Conservation (phyloP, 2,113 vertebrate genomes). For the Pseudorhombus dupliciocellatus region DNA sequence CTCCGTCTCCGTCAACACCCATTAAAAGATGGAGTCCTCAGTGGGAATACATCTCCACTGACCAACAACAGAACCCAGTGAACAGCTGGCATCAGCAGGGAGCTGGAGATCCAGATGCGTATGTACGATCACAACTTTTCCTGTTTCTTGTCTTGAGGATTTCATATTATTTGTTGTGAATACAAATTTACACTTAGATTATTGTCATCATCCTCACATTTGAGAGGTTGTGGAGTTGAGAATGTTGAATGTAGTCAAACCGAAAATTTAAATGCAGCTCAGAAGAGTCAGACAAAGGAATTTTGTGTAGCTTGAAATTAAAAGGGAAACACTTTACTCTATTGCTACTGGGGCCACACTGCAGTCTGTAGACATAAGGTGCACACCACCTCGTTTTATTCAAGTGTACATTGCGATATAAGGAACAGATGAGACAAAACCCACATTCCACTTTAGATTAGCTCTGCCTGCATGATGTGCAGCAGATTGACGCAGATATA, state of each 20-base stretch:
- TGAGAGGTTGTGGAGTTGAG: no score
- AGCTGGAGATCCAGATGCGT: background rate
- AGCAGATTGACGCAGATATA: conserved; percentile 35
- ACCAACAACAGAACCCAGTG: background rate
- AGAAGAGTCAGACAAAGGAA: background rate
- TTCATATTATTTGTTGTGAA: no score
- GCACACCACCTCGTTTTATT: background rate
- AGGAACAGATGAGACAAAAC: conserved; percentile 17
- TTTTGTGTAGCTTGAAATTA: no score
- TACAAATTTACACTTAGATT: no score
- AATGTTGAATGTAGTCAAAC: no score
- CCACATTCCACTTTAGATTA: conserved; percentile 48
- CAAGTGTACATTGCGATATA: background rate
- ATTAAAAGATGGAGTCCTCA: conserved; percentile 44
- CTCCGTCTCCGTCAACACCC: conserved; percentile 47
- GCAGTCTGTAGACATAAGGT: conserved; percentile 5
- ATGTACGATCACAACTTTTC: background rate
- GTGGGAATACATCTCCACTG: conserved; percentile 36
- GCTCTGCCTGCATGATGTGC: conserved; percentile 35
- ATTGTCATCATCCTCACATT: no score
- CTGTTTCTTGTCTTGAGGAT: no score
- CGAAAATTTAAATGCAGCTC: background rate
- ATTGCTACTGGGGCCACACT: background rate
- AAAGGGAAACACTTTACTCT: background rate
- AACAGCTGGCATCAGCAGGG: no score